Evolutionary conservation across 2,797 vertebrate species (phyloP), one percentile per base, ranked within the genome.

Genomic region (Enteromius unitaeniatus): DNA sequence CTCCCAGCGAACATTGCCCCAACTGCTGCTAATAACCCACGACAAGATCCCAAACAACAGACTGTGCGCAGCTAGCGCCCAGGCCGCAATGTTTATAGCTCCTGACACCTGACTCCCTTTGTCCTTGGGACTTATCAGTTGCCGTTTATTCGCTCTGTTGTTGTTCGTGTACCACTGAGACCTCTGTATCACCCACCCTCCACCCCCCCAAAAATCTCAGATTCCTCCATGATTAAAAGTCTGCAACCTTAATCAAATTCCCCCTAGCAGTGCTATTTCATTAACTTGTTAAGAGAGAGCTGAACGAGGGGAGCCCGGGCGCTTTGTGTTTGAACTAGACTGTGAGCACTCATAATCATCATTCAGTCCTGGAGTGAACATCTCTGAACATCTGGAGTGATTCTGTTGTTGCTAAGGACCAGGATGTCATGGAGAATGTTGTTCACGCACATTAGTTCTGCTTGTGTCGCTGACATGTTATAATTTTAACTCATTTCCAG

Each of bases 71-170:
- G 23, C n/a, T 89, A 88, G 86, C 84, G 17, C 0, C 80, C 34
- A 34, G 88, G 78, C 78, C 28, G 3, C 28, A 88, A 87, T 86
- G 84, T 86, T 90, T 91, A 92, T 86, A 77, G 85, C 75, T 92
- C 88, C 45, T 92, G 92, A 94, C 93, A 92, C 83, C 89, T 91
- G 89, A 90, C 84, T 88, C 87, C 82, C 68, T 42, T 79, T 93
- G 88, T 85, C 87, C 80, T 90, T 4, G 75, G 88, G 91, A 92
- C 91, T 92, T 91, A 92, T 92, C 89, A 77, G 65, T 6, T 1
- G 65, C 82, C 82, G 87, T 84, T 78, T 87, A 87, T 91, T 88
- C 91, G 81, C 77, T 88, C 87, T 17, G 84, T 78, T 92, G 89
- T 89, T 77, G 87, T 86, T 86, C 28, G 34, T 67, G 42, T 84